These are phyloP conservation scores for Perccottus glenii DNA, from an alignment of 2,113 vertebrate genomes.

Conservation along the genomic window DNA sequence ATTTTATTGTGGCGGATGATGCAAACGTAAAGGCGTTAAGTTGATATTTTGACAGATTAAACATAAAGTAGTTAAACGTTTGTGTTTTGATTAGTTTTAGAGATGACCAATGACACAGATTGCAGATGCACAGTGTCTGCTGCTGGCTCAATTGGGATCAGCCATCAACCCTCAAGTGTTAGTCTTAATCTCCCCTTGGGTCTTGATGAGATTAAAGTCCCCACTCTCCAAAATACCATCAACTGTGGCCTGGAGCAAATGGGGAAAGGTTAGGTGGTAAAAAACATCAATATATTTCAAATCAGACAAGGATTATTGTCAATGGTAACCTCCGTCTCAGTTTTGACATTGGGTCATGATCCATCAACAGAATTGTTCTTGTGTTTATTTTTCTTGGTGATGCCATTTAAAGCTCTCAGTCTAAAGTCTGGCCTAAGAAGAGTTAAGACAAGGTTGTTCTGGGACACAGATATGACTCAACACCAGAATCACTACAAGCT, in stretches of 20 bases:
- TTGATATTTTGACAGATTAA: too few species aligned
- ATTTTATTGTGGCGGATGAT: too few species aligned
- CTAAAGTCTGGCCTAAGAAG: not conserved
- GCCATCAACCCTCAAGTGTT: conserved; percentile 42
- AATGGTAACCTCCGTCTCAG: conserved; percentile 31
- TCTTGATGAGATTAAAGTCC: conserved; percentile 56
- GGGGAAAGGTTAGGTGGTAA: not conserved
- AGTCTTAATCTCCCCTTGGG: conserved; percentile 51
- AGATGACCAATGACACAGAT: conserved; percentile 53
- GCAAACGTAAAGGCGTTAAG: too few species aligned
- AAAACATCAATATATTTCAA: conserved; percentile 39
- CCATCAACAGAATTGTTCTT: conserved; percentile 8
- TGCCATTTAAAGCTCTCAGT: conserved; percentile 32
- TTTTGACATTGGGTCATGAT: conserved; percentile 38
- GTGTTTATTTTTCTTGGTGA: conserved; percentile 34
- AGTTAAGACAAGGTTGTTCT: not conserved
- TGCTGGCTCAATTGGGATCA: conserved; percentile 54
- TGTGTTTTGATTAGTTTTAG: too few species aligned
- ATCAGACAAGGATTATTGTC: conserved; percentile 52
- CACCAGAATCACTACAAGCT: too few species aligned
- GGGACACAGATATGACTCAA: too few species aligned
- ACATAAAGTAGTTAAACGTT: too few species aligned
- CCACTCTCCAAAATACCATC: conserved; percentile 40
- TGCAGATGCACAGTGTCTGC: conserved; percentile 20
- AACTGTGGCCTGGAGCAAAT: conserved; percentile 22